Evolutionary conservation across 1,140 invertebrate species (phyloP).

Genomic region (Listronotus bonariensis): DNA sequence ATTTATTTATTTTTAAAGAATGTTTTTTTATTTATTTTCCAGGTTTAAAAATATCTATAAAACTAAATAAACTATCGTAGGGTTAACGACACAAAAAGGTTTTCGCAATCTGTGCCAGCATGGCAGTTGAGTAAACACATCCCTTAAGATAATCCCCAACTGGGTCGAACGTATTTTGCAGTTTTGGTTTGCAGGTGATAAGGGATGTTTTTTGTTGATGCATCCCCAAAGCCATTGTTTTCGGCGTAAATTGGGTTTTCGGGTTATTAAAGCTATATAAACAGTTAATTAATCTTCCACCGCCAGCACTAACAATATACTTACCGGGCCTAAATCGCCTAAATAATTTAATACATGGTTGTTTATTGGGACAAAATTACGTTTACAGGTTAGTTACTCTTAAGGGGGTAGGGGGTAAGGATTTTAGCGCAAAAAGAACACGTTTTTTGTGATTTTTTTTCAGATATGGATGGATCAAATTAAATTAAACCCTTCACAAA

Average conservation of each 20-base stretch:
- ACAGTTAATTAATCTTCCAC: conserved; percentile 4
- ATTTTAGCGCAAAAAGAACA: no score
- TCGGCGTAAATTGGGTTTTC: conserved; percentile 4
- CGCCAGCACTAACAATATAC: not conserved
- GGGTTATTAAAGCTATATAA: conserved; percentile 12
- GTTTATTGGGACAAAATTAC: no score
- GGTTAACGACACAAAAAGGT: not conserved
- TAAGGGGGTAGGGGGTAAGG: no score
- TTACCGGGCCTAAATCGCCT: not conserved
- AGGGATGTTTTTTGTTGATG: conserved; percentile 16
- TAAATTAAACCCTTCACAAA: no score
- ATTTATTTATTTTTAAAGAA: no score
- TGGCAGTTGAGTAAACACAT: conserved; percentile 7
- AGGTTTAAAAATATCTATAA: no score
- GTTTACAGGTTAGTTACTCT: no score
- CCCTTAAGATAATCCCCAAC: conserved; percentile 6
- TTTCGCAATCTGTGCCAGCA: not conserved
- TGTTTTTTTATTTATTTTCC: no score
- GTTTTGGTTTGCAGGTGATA: conserved; percentile 16
- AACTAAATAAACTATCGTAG: no score
- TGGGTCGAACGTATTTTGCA: conserved; percentile 10
- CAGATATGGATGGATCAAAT: no score
- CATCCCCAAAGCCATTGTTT: conserved; percentile 8
- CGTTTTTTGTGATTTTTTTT: no score
- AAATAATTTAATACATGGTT: not conserved